phyloP scores from a whole-genome alignment of 2,113 vertebrate species.

The Numida meleagris region DNA sequence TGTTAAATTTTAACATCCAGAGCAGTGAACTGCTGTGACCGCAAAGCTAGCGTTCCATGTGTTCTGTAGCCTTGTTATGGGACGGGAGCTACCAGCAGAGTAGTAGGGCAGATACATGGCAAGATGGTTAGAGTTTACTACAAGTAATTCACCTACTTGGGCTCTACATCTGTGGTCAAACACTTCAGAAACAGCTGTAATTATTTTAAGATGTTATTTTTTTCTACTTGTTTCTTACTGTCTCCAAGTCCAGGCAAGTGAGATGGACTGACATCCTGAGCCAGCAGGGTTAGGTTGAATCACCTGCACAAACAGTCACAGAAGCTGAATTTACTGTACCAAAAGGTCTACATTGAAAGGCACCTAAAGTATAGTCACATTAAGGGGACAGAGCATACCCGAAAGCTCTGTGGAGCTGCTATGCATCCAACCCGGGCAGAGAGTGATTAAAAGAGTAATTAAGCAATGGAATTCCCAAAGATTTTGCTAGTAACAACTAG shows the following conservation, averaged over 20 bases:
- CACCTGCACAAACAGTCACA: neutral
- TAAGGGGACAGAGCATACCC: rapidly evolving
- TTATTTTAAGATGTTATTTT: neutral
- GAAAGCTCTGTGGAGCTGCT: neutral
- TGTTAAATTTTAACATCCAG: constrained; percentile 24
- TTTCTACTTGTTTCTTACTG: neutral
- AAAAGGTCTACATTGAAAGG: neutral
- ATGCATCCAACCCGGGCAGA: rapidly evolving
- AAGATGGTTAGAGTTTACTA: too few species aligned
- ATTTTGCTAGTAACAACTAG: neutral
- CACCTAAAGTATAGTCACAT: neutral
- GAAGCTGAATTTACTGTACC: neutral
- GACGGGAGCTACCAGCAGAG: neutral
- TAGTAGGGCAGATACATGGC: neutral
- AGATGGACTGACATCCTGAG: neutral
- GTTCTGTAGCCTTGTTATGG: neutral
- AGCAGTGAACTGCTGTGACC: neutral
- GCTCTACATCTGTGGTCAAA: neutral
- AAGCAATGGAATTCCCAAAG: neutral
- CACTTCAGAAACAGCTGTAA: neutral
- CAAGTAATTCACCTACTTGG: neutral
- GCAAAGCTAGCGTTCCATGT: neutral
- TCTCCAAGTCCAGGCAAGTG: neutral
- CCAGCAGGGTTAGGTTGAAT: neutral
- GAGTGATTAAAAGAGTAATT: neutral